Conservation (phyloP, 2,888 invertebrate species). For the Phorcus lineatus region DNA sequence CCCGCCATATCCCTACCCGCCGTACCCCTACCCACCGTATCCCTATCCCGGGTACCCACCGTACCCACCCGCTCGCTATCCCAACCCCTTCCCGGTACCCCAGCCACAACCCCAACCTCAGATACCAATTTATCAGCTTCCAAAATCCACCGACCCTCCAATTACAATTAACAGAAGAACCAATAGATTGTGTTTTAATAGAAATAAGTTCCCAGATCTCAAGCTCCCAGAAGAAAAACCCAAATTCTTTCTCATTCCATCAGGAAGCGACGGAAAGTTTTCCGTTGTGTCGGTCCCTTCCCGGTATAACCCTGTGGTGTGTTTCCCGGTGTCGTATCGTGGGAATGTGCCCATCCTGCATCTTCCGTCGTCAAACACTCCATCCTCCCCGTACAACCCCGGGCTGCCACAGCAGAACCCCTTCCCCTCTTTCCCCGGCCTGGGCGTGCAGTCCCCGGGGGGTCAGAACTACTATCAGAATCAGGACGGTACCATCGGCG, state of each 20-base stretch:
- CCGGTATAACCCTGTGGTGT: not conserved
- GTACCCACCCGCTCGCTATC: not conserved
- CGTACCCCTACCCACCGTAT: not conserved
- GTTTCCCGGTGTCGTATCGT: not conserved
- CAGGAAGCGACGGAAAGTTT: not conserved
- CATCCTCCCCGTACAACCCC: not conserved
- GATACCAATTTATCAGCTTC: not conserved
- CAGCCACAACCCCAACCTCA: not conserved
- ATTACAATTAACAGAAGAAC: not conserved
- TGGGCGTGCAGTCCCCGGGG: not conserved
- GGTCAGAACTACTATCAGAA: not conserved
- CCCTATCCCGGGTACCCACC: not conserved
- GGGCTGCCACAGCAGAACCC: not conserved
- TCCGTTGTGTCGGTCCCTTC: not conserved
- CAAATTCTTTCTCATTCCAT: not conserved
- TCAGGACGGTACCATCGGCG: not conserved
- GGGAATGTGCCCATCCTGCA: not conserved
- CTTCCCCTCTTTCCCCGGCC: not conserved
- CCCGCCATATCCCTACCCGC: not conserved
- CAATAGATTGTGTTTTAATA: not conserved
- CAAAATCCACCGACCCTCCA: not conserved
- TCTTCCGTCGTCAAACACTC: not conserved
- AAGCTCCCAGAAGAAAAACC: conserved; percentile 2
- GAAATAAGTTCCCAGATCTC: not conserved
- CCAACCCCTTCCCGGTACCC: not conserved